These are phyloP conservation scores for Remorina albescens DNA, from an alignment of 2,797 vertebrate genomes.

Conservation along the genomic window DNA sequence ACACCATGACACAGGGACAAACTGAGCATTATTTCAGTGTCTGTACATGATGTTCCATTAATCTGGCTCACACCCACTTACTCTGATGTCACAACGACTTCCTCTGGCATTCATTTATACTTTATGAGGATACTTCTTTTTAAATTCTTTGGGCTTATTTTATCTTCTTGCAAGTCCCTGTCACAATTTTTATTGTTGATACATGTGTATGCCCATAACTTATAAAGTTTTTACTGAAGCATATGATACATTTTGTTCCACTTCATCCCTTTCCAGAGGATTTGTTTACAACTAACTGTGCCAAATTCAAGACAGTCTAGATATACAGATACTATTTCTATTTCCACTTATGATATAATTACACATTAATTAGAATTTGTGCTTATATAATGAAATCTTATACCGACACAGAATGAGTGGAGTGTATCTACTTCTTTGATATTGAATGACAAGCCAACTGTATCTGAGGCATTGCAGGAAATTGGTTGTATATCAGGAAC, in stretches of 20 bases:
- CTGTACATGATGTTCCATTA: conserved; percentile 45
- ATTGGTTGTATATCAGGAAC: conserved; percentile 22
- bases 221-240: not conserved
- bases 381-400: conserved; percentile 32
- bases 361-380: conserved; percentile 1
- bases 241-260: not conserved
- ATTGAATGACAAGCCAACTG: conserved; percentile 3
- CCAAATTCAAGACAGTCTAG: conserved; percentile 16
- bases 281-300: conserved; percentile 33
- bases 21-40: conserved; percentile 49
- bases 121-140: not conserved
- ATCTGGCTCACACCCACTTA: conserved; percentile 29
- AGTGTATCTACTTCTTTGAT: not conserved
- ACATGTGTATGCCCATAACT: not conserved
- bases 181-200: not conserved
- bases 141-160: not conserved
- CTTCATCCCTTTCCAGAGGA: conserved; percentile 3
- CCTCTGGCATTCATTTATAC: conserved; percentile 9
- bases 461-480: not conserved
- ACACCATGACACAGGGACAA: conserved; percentile 46
- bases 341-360: conserved; percentile 49
- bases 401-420: not conserved
- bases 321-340: no score
- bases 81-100: conserved; percentile 1
- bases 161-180: not conserved